Evolutionary conservation across 2,888 invertebrate species (phyloP).

Genomic region (Stenichneumon culpator): DNA sequence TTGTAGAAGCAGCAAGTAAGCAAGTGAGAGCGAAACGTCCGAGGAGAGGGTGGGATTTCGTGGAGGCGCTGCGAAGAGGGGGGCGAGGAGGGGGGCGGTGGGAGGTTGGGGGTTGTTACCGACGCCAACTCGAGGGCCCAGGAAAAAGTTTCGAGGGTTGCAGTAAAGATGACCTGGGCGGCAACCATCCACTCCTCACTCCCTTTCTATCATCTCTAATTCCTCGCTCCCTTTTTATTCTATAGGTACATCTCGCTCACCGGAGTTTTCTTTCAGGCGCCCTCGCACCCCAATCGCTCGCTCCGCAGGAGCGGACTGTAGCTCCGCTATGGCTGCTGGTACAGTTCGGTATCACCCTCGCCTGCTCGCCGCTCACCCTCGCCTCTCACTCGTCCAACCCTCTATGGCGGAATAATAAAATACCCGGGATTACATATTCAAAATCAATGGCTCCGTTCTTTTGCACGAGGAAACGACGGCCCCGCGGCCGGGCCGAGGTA

Average conservation of each 20-base stretch:
- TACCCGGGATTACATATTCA: conserved; percentile 84
- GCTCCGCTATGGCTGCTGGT: conserved; percentile 34
- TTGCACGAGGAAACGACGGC: conserved; percentile 60
- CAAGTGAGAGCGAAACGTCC: conserved; percentile 63
- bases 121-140: conserved; percentile 62
- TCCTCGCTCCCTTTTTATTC: conserved; percentile 54
- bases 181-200: conserved; percentile 59
- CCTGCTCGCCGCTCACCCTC: conserved; percentile 24
- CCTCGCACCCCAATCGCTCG: conserved; percentile 55
- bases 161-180: conserved; percentile 65
- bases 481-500: conserved; percentile 39
- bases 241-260: conserved; percentile 52
- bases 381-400: conserved; percentile 57
- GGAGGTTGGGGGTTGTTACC: conserved; percentile 61
- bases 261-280: conserved; percentile 66
- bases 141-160: conserved; percentile 64
- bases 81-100: not conserved
- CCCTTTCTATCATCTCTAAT: conserved; percentile 19
- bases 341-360: conserved; percentile 37
- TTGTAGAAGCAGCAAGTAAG: conserved; percentile 56
- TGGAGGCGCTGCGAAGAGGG: conserved; percentile 3
- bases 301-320: conserved; percentile 13
- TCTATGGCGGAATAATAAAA: conserved; percentile 83
- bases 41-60: conserved; percentile 65
- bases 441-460: conserved; percentile 82